Evolutionary conservation across 2,888 invertebrate species (phyloP), one percentile per base, ranked within the genome.

Genomic region (Xanthorhoe spadicearia): DNA sequence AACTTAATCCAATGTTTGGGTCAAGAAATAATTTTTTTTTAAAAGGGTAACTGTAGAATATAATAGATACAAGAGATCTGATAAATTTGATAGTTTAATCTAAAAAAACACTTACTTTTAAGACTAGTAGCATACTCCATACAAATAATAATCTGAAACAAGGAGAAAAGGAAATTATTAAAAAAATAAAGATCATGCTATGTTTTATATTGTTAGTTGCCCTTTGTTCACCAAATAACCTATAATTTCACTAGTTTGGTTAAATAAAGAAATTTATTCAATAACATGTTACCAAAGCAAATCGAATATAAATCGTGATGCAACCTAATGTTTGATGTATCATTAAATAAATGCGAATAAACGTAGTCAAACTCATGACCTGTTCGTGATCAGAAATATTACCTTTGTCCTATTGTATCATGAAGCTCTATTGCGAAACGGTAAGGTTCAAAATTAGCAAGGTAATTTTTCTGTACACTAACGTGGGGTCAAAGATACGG

Each of bases 401-500:
- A 71, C 68, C 68, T 66, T 68, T 66, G 63, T 60, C 62, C 59
- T 63, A 55, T 61, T 61, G 56, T 54, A 57, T 35, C 56, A 54
- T 53, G 59, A 64, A 46, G 60, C 5, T 9, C 7, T 9, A 63
- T 50, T 48, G 8, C 8, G 2, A 55, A 51, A 63, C 28, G 48
- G 49, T 49, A 71, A 67, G 66, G 65, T 68, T 61, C 64, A 65
- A 64, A 57, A 53, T 69, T 49, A 55, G 35, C 56, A 48, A 53
- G 17, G 3, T 7, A 18, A 46, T 60, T 64, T 60, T 64, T 64
- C 32, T 51, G 46, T 49, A 9, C 19, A 18, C 68, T 71, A 83
- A 88, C 84, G 79, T 74, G 76, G 75, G 89, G 89, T 91, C 92
- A 91, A 86, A 88, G 87, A 88, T 87, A 88, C 88, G 87, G 87